Conservation (phyloP, 2,797 vertebrate species). For the Psittacula echo region DNA sequence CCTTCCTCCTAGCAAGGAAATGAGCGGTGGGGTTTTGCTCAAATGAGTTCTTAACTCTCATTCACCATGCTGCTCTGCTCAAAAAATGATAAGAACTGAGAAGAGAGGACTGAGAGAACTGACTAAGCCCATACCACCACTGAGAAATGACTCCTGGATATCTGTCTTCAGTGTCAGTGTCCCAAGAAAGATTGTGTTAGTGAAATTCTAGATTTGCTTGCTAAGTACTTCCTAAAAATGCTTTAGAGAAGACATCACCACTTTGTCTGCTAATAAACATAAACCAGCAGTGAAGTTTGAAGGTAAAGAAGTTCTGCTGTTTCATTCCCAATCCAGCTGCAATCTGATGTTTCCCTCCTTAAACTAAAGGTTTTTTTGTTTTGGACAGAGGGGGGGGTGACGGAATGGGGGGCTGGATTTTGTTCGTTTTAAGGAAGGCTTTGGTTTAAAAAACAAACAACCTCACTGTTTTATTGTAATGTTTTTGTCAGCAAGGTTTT, state of each 20-base stretch:
- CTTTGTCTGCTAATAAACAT: background rate
- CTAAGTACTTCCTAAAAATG: background rate
- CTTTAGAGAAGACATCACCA: background rate
- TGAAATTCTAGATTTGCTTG: background rate
- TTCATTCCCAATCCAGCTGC: background rate
- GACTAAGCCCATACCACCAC: background rate
- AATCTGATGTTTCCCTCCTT: background rate
- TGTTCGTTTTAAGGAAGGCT: background rate
- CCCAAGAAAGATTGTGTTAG: background rate
- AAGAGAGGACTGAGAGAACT: background rate
- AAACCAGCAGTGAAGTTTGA: background rate
- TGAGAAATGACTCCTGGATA: background rate
- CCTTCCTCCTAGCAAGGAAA: background rate
- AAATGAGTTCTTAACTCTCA: background rate
- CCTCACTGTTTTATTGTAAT: background rate
- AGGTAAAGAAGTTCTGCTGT: background rate
- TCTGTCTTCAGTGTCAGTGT: background rate
- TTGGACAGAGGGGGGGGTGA: background rate
- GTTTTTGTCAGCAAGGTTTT: conserved; percentile 28
- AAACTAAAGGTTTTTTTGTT: background rate
- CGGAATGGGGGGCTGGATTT: background rate
- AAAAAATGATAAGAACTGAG: background rate
- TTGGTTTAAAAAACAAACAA: background rate
- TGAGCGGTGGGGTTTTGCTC: background rate
- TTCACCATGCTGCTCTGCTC: background rate